A percentile compares a stretch with the other conserved stretches of the same genome.
Conservation (phyloP, 1,140 invertebrate genomes). For the Anastrepha ludens region DNA sequence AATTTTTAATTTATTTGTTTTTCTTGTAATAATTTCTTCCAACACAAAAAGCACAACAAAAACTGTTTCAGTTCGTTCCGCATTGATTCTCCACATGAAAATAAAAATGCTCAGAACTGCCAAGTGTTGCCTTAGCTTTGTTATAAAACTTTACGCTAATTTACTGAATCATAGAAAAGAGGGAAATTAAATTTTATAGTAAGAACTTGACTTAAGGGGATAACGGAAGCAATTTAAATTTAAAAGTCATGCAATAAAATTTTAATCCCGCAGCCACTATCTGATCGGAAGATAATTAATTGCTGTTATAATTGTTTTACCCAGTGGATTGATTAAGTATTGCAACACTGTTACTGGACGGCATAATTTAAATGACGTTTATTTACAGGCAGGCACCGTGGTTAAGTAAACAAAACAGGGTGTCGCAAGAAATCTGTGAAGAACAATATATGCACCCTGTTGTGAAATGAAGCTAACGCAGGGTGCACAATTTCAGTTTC, state of each 20-base stretch:
- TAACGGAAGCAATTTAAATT: too few species aligned
- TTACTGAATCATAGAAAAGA: not conserved
- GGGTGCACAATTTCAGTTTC: not conserved
- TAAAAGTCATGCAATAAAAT: too few species aligned
- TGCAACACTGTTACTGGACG: not conserved
- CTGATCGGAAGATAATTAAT: too few species aligned
- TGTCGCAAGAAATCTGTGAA: not conserved
- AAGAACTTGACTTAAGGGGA: too few species aligned
- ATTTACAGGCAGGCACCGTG: not conserved
- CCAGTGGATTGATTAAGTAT: not conserved
- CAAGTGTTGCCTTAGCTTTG: conserved; percentile 28
- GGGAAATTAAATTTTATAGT: not conserved
- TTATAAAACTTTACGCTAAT: not conserved
- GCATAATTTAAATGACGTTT: not conserved
- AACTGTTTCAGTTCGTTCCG: conserved; percentile 13
- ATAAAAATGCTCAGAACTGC: conserved; percentile 1
- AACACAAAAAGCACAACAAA: conserved; percentile 30
- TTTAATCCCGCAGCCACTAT: too few species aligned
- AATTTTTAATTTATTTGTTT: conserved; percentile 40
- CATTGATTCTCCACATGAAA: conserved; percentile 50
- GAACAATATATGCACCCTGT: not conserved
- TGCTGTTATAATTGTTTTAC: not conserved
- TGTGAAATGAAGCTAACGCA: not conserved
- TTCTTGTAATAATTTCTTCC: conserved; percentile 22
- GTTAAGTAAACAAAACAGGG: not conserved